These are phyloP conservation scores for Nicator chloris DNA, from an alignment of 2,113 vertebrate genomes.

Conservation along the genomic window DNA sequence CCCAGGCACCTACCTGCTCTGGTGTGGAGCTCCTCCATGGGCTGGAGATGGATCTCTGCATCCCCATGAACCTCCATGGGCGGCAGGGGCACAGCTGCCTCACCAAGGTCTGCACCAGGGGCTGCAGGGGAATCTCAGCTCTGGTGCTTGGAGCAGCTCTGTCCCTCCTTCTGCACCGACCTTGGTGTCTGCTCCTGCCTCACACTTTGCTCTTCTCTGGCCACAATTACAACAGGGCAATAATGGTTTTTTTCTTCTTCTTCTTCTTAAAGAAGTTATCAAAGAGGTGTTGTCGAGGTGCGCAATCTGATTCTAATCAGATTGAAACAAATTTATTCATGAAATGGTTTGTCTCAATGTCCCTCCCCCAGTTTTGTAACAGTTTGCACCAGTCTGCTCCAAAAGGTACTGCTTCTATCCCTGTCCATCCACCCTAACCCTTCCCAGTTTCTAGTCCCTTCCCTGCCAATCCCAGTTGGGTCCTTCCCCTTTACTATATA, in stretches of 20 bases:
- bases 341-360: too few relatives aligned
- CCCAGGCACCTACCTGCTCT: neutral
- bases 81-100: neutral
- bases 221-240: neutral
- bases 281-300: neutral
- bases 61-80: neutral
- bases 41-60: neutral
- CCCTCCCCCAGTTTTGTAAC: too few relatives aligned
- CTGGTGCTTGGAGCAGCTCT: neutral
- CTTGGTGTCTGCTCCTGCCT: neutral
- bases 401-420: too few relatives aligned
- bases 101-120: neutral
- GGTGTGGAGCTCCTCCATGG: rapidly evolving
- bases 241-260: neutral
- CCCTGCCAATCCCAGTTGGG: too few relatives aligned
- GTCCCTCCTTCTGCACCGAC: neutral
- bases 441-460: too few relatives aligned
- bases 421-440: too few relatives aligned
- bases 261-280: neutral
- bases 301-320: too few relatives aligned
- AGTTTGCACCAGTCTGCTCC: too few relatives aligned
- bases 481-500: too few relatives aligned
- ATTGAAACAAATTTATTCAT: too few relatives aligned
- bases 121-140: neutral
- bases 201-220: neutral